Evolutionary conservation across 1,140 invertebrate genomes (phyloP), one percentile per base, ranked within the genome.

Genomic region (Caligus rogercresseyi): DNA sequence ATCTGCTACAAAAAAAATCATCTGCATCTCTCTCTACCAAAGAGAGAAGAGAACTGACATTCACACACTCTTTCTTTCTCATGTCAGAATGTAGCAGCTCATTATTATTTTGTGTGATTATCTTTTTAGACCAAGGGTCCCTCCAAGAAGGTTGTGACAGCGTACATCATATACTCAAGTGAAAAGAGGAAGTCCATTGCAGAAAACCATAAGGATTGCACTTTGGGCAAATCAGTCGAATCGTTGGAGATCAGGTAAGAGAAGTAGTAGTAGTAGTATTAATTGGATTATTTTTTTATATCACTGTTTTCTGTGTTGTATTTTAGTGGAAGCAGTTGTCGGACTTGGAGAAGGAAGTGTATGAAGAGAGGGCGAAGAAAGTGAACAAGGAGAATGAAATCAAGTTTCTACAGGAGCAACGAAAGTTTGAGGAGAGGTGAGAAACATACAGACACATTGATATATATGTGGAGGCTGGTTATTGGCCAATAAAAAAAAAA

Each of bases 151-250:
- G 79, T 93, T 67, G 87, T 96, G 65, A 95, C 91, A 69, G 94
- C 94, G 13, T 99, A 98, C 76, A 98, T 98, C 70, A 79, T 98
- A 23, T 99, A 95, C 78, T 95, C 95, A 15, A 87, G 91, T 72
- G 95, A 98, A 77, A 84, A 94, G 26, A 79, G 95, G 15, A 78
- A 93, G 82, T 74, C 79, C 70, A 81, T 92, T 72, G 81, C 89
- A 71, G 76, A 84, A 69, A 85, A 87, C 70, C 94, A 98, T 78
- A 93, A 93, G 3, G 89, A 93, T 65, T 85, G 86, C 57, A 84
- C 83, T 21, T 98, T 76, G 95, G 95, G 56, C 94, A 98, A 74
- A 94, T 99, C 70, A 95, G 90, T 68, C 14, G 23, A 15, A n/a
- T 66, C 24, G 57, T 19, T 52, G 53, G 20, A 52, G 56, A 55